These are phyloP conservation scores for Brachionus koreanus DNA, from an alignment of 1,140 invertebrate species.

Conservation along the genomic window DNA sequence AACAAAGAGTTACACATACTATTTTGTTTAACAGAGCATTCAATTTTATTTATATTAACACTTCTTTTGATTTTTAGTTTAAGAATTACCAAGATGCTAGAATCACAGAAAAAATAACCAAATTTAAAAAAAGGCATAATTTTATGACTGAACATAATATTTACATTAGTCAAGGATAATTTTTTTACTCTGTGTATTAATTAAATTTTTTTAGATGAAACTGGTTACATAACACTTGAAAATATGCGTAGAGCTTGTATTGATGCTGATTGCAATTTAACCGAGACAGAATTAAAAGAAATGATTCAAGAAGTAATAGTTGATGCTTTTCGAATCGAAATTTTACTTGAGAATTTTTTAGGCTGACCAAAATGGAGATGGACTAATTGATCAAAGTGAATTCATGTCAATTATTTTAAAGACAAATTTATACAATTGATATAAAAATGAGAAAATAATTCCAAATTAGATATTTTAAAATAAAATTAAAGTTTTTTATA, in stretches of 20 bases:
- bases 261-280: slow-evolving; percentile 53
- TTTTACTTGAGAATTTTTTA: neutral
- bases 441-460: neutral
- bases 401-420: slow-evolving; percentile 57
- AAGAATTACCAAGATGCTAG: too few species aligned
- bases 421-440: slow-evolving; percentile 53
- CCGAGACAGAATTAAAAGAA: slow-evolving; percentile 53
- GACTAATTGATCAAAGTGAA: slow-evolving; percentile 53
- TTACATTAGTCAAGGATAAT: too few species aligned
- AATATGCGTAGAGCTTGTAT: slow-evolving; percentile 51
- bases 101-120: too few species aligned
- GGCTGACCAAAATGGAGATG: slow-evolving; percentile 57
- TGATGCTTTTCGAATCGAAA: neutral
- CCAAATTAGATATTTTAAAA: neutral
- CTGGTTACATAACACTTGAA: slow-evolving; percentile 51
- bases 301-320: slow-evolving; percentile 52
- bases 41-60: too few species aligned
- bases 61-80: too few species aligned
- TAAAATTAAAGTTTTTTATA: neutral
- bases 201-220: slow-evolving; percentile 47
- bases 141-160: too few species aligned
- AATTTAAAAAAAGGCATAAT: too few species aligned
- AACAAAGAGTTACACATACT: too few species aligned
- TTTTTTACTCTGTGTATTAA: neutral
- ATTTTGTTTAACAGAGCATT: too few species aligned